Conservation (phyloP, 2,888 invertebrate species). For the Cistogaster globosa region DNA sequence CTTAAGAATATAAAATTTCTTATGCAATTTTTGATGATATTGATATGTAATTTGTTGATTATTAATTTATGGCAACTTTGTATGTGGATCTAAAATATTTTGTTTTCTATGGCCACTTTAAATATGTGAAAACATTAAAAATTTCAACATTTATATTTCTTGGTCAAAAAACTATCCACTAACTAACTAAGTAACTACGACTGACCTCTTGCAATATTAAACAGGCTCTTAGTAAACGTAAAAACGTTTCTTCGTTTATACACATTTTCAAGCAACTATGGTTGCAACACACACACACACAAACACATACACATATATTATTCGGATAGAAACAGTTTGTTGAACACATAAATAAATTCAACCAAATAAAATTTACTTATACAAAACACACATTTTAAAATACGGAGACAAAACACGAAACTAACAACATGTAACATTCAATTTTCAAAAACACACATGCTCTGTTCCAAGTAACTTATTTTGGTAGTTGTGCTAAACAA, state of each 20-base stretch:
- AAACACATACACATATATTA: neutral
- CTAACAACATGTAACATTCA: conserved; percentile 38
- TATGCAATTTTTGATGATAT: no score
- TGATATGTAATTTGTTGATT: no score
- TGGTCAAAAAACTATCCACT: conserved; percentile 19
- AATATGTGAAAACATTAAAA: conserved; percentile 24
- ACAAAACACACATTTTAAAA: conserved; percentile 24
- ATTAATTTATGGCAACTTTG: no score
- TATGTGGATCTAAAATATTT: no score
- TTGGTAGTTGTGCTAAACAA: conserved; percentile 11
- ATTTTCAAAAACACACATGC: conserved; percentile 15
- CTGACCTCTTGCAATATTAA: conserved; percentile 61
- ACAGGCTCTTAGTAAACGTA: conserved; percentile 37
- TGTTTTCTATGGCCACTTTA: conserved; percentile 16
- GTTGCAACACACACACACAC: neutral
- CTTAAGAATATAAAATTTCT: no score
- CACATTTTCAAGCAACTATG: conserved; percentile 4
- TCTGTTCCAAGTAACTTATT: conserved; percentile 32
- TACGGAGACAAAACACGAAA: conserved; percentile 36
- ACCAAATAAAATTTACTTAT: conserved; percentile 15
- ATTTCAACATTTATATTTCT: conserved; percentile 50
- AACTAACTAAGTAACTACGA: conserved; percentile 23
- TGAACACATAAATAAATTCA: conserved; percentile 7
- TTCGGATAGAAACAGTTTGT: neutral
- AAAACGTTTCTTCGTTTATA: conserved; percentile 19